Percentiles rank a stretch among this genome's conserved stretches.
These are phyloP conservation scores for Euzophera pinguis DNA, from an alignment of 2,888 invertebrate genomes.

Conservation along the genomic window DNA sequence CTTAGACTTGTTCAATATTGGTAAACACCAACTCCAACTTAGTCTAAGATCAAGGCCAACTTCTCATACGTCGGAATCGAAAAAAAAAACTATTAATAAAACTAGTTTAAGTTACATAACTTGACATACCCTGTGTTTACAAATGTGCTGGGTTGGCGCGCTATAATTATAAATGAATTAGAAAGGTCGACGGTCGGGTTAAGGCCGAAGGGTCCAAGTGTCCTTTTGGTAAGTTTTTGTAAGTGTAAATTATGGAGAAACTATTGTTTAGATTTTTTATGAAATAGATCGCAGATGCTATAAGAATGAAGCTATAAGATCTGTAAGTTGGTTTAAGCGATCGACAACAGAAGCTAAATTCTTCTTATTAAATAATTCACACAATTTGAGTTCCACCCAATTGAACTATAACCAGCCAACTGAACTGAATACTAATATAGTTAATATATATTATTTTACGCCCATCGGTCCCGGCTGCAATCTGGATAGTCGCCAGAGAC, in stretches of 20 bases:
- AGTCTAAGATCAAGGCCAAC: neutral
- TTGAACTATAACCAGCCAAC: no score
- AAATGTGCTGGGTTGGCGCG: constrained; percentile 40
- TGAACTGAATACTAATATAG: no score
- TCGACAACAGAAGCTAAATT: no score
- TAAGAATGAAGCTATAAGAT: no score
- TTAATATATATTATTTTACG: no score
- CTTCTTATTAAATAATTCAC: no score
- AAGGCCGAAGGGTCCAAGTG: constrained; percentile 44
- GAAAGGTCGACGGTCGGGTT: constrained; percentile 68
- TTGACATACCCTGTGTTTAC: constrained; percentile 67
- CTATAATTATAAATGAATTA: constrained; percentile 77
- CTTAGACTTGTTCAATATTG: no score
- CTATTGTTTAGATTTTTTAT: constrained; percentile 8
- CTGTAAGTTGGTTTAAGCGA: no score
- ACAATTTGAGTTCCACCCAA: no score
- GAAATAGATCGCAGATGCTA: neutral
- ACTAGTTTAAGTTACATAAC: constrained; percentile 37
- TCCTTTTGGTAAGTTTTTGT: constrained; percentile 12
- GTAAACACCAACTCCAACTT: neutral
- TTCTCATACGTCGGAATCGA: constrained; percentile 17
- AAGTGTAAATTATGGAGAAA: constrained; percentile 11
- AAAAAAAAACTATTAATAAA: constrained; percentile 35
- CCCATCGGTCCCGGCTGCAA: no score
- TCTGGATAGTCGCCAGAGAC: no score